Conservation (phyloP, 2,888 invertebrate genomes). For the Ferdinandea cuprea region DNA sequence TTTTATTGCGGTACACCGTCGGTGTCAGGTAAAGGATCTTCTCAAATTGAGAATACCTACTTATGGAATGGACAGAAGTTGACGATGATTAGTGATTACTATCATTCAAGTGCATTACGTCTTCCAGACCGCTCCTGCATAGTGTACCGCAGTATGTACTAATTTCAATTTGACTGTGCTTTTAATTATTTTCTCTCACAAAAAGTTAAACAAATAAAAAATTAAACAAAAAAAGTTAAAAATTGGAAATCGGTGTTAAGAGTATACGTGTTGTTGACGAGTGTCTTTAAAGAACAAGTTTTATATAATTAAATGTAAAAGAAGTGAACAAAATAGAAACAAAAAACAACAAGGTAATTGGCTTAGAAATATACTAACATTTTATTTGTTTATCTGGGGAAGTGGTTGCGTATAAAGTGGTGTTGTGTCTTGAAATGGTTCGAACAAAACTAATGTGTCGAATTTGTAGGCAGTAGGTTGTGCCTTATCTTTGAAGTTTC, state of each 20-base stretch:
- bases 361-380: not conserved
- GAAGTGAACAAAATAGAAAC: not conserved
- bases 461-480: not conserved
- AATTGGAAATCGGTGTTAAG: not conserved
- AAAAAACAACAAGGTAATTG: not conserved
- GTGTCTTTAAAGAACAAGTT: not conserved
- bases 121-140: not conserved
- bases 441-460: not conserved
- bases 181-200: not conserved
- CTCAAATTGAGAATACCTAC: not conserved
- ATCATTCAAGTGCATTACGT: conserved; percentile 33
- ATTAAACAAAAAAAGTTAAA: too few species aligned
- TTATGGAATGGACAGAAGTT: not conserved
- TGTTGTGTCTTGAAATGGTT: not conserved
- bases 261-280: not conserved
- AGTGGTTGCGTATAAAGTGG: not conserved
- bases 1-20: conserved; percentile 1
- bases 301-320: conserved; percentile 24
- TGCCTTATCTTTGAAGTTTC: not conserved
- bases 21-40: not conserved
- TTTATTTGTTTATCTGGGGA: not conserved
- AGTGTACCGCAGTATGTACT: not conserved
- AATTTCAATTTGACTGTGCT: not conserved
- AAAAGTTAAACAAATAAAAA: too few species aligned
- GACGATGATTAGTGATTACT: too few species aligned